Conservation (phyloP, 2,888 invertebrate species). For the Sarcophaga subvicina region DNA sequence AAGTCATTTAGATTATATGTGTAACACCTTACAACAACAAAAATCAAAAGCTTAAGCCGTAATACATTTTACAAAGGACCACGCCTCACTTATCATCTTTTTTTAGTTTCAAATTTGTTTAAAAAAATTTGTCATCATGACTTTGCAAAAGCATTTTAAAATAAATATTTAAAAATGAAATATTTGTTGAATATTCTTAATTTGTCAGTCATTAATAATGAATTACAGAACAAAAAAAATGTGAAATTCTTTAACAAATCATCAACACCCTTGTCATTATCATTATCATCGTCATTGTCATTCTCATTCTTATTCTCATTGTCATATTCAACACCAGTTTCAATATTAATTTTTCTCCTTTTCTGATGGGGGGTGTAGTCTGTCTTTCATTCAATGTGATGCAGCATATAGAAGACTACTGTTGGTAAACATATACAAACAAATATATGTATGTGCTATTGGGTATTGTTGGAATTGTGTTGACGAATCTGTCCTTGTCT, state of each 20-base stretch:
- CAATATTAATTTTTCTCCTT: no score
- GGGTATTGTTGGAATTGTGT: neutral
- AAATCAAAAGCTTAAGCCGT: no score
- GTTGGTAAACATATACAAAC: neutral
- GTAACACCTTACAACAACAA: no score
- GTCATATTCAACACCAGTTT: conserved; percentile 52
- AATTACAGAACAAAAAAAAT: neutral
- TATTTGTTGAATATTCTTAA: neutral
- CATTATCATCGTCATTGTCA: neutral
- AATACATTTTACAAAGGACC: no score
- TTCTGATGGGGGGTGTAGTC: no score
- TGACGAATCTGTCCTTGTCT: neutral
- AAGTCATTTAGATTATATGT: no score
- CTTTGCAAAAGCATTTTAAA: no score
- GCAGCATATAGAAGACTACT: conserved; percentile 43
- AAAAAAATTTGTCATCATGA: no score
- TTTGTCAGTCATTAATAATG: neutral
- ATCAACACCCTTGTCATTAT: conserved; percentile 37
- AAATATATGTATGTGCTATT: conserved; percentile 4
- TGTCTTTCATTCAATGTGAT: conserved; percentile 52
- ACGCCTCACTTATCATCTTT: no score
- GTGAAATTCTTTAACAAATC: conserved; percentile 3
- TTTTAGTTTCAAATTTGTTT: no score
- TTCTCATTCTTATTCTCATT: neutral
- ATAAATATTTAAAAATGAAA: neutral